Conservation (phyloP, 2,113 vertebrate genomes). For the Oxygymnocypris stewartii region DNA sequence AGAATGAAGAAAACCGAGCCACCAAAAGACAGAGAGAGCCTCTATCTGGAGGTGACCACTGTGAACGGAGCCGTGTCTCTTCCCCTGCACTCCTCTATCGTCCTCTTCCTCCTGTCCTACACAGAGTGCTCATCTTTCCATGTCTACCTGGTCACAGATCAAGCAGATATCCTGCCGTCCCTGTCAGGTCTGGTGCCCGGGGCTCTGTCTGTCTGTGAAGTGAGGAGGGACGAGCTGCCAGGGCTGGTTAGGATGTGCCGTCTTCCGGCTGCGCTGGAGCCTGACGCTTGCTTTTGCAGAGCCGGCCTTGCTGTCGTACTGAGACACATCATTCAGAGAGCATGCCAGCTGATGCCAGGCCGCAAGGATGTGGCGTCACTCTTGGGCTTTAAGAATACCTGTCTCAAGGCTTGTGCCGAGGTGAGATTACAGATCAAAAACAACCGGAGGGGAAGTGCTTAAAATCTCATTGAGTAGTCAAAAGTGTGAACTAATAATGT, state of each 20-base stretch:
- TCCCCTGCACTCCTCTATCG: slow-evolving; percentile 87
- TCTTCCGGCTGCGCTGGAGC: slow-evolving; percentile 82
- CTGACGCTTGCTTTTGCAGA: slow-evolving; percentile 80
- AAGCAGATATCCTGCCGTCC: slow-evolving; percentile 52
- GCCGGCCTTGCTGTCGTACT: slow-evolving; percentile 93
- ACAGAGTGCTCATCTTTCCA: slow-evolving; percentile 86
- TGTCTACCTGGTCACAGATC: slow-evolving; percentile 77
- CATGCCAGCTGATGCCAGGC: slow-evolving; percentile 74
- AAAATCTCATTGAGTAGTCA: background rate
- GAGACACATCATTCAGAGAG: slow-evolving; percentile 84
- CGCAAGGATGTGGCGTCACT: slow-evolving; percentile 83
- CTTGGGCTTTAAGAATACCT: slow-evolving; percentile 96
- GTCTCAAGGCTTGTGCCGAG: slow-evolving; percentile 97
- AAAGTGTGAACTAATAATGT: background rate
- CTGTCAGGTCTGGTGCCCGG: slow-evolving; percentile 62
- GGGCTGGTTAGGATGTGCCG: slow-evolving; percentile 81
- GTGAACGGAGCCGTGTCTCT: slow-evolving; percentile 71
- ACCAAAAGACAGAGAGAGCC: slow-evolving; percentile 67
- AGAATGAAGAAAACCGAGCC: slow-evolving; percentile 77
- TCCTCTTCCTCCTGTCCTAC: slow-evolving; percentile 90
- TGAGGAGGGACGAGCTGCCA: slow-evolving; percentile 76
- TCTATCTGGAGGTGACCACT: slow-evolving; percentile 81
- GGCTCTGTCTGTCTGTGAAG: slow-evolving; percentile 65
- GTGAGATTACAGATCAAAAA: slow-evolving; percentile 69
- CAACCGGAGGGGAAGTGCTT: background rate